Conservation (phyloP, 1,140 invertebrate species). For the Chlorops oryzae region DNA sequence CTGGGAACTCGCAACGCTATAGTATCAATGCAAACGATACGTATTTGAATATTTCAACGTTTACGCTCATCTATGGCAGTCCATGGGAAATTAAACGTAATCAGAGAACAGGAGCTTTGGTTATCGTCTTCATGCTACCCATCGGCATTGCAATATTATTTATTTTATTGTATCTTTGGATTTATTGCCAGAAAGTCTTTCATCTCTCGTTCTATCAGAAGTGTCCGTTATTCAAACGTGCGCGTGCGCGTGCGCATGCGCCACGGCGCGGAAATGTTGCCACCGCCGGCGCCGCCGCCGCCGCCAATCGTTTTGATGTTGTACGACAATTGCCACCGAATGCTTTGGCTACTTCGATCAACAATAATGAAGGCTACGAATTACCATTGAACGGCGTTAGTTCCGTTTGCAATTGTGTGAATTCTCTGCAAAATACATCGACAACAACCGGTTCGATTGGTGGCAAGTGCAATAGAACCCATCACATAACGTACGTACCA, state of each 20-base stretch:
- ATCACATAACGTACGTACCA: conserved; percentile 39
- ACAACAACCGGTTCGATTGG: conserved; percentile 17
- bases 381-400: conserved; percentile 29
- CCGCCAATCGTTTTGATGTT: conserved; percentile 40
- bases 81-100: conserved; percentile 31
- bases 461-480: conserved; percentile 19
- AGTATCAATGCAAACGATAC: conserved; percentile 6
- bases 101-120: conserved; percentile 31
- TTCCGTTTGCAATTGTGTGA: conserved; percentile 36
- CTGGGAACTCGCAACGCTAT: no score
- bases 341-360: background rate
- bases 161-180: conserved; percentile 36
- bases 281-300: conserved; percentile 11
- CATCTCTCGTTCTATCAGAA: conserved; percentile 35
- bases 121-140: conserved; percentile 42
- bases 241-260: no score
- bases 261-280: conserved; percentile 27
- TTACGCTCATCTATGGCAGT: conserved; percentile 33
- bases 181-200: conserved; percentile 41
- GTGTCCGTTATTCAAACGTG: conserved; percentile 7
- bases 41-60: conserved; percentile 30
- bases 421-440: background rate
- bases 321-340: conserved; percentile 24
- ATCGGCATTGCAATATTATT: conserved; percentile 38
- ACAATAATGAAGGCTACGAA: conserved; percentile 31